Conservation (phyloP, 2,797 vertebrate species). For the Labroides dimidiatus region DNA sequence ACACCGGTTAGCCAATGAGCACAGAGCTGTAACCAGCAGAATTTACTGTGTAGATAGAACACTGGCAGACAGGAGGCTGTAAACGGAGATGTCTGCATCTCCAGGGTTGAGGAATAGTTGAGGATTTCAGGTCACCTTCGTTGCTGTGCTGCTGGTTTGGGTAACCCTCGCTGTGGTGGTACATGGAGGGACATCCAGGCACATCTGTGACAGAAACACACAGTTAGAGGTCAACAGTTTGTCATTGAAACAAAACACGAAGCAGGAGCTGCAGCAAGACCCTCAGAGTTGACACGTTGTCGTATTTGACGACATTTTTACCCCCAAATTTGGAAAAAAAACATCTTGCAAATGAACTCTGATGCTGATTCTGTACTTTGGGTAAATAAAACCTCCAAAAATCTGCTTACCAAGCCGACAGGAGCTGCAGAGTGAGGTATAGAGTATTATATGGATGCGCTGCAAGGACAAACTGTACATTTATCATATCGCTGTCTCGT, state of each 20-base stretch:
- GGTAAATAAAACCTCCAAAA: not conserved
- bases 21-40: slow-evolving; percentile 65
- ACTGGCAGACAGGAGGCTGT: slow-evolving; percentile 29
- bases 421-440: not conserved
- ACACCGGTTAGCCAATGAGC: slow-evolving; percentile 79
- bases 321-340: no score
- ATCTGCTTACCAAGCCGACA: slow-evolving; percentile 6
- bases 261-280: no score
- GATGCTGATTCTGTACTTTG: not conserved
- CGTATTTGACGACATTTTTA: no score
- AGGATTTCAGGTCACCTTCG: slow-evolving; percentile 78
- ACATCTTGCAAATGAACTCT: no score
- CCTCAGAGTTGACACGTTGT: no score
- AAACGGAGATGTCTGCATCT: not conserved
- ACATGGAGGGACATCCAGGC: slow-evolving; percentile 91
- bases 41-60: slow-evolving; percentile 53
- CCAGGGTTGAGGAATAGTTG: not conserved
- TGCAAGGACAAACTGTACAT: slow-evolving; percentile 71
- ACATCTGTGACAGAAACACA: slow-evolving; percentile 82
- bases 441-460: slow-evolving; percentile 25
- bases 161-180: slow-evolving; percentile 88
- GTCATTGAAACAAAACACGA: no score
- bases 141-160: slow-evolving; percentile 80
- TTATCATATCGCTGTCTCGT: slow-evolving; percentile 75
- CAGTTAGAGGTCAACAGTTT: not conserved